Base-by-base conservation (phyloP, 2,113 vertebrate genomes). In the Anguilla rostrata region DNA sequence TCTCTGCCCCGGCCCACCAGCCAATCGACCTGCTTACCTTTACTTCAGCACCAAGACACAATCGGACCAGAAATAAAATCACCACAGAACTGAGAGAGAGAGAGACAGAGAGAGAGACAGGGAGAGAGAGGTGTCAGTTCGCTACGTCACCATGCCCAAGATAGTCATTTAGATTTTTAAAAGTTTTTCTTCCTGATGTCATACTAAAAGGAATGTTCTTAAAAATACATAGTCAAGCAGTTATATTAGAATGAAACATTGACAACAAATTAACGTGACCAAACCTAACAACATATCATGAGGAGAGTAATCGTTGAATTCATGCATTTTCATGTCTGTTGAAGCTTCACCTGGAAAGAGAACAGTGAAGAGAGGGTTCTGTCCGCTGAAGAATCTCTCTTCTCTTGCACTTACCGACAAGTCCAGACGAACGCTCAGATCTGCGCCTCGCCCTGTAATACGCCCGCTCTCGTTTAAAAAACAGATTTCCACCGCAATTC, bases 381-480 rank as follows among this genome's bases (percentile, higher is more conserved):
- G 92, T 94, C 93, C 90, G 91, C 90, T 86, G 88, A 91, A 94
- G 94, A 95, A 93, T 92, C 94, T 93, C 92, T 90, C 91, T 93
- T 92, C 90, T 88, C 92, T 91, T 88, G 90, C 84, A 90, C 89
- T 92, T 94, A 92, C 49, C 12, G 92, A 85, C 90, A 85, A 84
- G 56, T 90, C 86, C 92, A 86, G 91, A 92, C 87, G 78, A 12
- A 14, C 7, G 49, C 49, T 53, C 43, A 46, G 43, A 4, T 46
- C 43, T 46, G 43, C 43, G 43, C 0, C 43, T 46, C 43, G 43
- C 43, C 8, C 49, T 9, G 11, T 53, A 14, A 53, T 53, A 12
- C 7, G 49, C 12, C 0, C 12, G 49, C 49, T 53, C 7, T 8
- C 49, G 49, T 53, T 53, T 11, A 53, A 53, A 11, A 53, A 11